Evolutionary conservation across 2,113 vertebrate species (phyloP).

Genomic region (Eolophus roseicapilla): DNA sequence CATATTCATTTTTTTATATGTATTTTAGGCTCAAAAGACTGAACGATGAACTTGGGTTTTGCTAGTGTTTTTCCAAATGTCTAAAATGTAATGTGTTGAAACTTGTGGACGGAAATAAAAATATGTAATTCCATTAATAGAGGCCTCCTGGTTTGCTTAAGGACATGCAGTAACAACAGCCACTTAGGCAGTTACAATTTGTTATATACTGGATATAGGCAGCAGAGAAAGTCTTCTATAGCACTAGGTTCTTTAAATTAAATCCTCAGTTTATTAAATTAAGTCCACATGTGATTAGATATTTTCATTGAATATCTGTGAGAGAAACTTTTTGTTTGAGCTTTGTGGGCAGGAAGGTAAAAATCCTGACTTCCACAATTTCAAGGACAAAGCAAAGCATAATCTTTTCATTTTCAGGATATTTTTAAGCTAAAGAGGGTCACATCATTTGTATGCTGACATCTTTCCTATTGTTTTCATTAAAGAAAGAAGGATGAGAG

Average conservation of each 20-base stretch:
- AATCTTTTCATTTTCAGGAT: slow-evolving; percentile 34
- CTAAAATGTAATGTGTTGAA: background rate
- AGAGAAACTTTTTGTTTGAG: background rate
- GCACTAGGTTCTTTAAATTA: slow-evolving; percentile 26
- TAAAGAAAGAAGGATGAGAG: slow-evolving; percentile 73
- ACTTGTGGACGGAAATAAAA: background rate
- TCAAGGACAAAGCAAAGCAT: slow-evolving; percentile 65
- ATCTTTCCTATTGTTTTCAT: slow-evolving; percentile 76
- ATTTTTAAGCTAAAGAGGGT: slow-evolving; percentile 65
- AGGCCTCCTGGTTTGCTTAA: background rate
- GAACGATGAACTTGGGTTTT: background rate
- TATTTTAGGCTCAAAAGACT: background rate
- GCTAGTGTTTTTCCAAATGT: background rate
- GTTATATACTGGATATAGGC: background rate
- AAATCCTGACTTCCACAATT: slow-evolving; percentile 24
- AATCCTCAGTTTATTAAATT: slow-evolving; percentile 59
- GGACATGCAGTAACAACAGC: background rate
- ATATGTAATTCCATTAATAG: background rate
- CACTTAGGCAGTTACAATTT: background rate
- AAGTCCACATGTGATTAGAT: background rate
- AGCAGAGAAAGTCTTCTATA: slow-evolving; percentile 19
- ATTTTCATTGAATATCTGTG: background rate
- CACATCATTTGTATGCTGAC: slow-evolving; percentile 75
- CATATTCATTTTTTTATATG: background rate
- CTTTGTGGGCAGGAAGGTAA: background rate